These are phyloP conservation scores for Glossophaga mutica DNA, from an alignment of 2,797 vertebrate genomes.

Conservation along the genomic window DNA sequence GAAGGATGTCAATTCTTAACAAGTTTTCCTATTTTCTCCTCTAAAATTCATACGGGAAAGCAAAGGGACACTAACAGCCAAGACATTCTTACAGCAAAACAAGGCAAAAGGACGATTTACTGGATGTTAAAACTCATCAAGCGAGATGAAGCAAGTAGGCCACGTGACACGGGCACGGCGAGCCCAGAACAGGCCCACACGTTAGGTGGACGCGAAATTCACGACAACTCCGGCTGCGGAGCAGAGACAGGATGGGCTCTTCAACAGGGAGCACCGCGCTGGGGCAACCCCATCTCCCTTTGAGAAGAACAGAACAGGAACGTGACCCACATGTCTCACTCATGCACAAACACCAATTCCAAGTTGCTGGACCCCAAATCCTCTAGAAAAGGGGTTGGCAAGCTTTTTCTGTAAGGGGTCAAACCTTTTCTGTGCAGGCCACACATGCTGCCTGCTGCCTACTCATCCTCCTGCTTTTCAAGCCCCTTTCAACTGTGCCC, in stretches of 20 bases:
- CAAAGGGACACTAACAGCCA: background rate
- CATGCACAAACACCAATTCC: background rate
- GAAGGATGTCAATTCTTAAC: background rate
- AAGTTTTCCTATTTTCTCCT: background rate
- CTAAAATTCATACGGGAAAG: background rate
- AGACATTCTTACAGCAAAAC: background rate
- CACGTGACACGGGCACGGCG: background rate
- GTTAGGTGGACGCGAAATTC: background rate
- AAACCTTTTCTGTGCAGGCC: background rate
- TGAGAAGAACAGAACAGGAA: background rate
- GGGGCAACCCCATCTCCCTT: background rate
- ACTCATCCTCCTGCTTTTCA: background rate
- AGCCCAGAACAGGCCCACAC: background rate
- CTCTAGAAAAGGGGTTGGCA: background rate
- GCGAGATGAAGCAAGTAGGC: too few species aligned
- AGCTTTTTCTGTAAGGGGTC: background rate
- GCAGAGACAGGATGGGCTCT: background rate
- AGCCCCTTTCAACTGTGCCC: background rate
- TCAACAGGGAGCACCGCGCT: background rate
- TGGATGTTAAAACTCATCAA: background rate
- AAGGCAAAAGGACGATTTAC: background rate
- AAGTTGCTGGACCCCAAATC: background rate
- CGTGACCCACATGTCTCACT: background rate
- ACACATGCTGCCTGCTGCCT: background rate
- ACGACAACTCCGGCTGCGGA: background rate